Evolutionary conservation across 2,888 invertebrate species (phyloP).

Genomic region (Dastarcus helophoroides): DNA sequence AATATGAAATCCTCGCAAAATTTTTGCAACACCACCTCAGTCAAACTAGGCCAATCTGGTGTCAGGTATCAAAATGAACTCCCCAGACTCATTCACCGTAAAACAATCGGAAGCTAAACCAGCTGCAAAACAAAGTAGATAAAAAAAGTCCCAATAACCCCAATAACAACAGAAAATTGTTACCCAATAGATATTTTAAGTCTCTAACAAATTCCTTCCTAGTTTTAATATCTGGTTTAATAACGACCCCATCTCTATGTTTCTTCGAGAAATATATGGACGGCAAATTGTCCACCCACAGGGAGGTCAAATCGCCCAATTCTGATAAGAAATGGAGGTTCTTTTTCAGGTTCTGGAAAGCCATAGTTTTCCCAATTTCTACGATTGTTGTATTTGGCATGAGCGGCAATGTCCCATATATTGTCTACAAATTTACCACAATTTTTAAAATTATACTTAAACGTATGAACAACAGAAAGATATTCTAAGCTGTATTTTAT

Average conservation of each 20-base stretch:
- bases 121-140: constrained; percentile 23
- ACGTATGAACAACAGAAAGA: too few species aligned
- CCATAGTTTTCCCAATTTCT: constrained; percentile 33
- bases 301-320: constrained; percentile 24
- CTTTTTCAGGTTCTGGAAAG: constrained; percentile 27
- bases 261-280: constrained; percentile 20
- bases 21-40: constrained; percentile 22
- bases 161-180: constrained; percentile 1
- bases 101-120: constrained; percentile 32
- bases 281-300: constrained; percentile 28
- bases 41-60: constrained; percentile 27
- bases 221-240: constrained; percentile 18
- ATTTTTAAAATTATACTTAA: too few species aligned
- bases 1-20: constrained; percentile 28
- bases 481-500: too few species aligned
- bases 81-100: constrained; percentile 20
- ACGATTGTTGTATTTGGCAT: constrained; percentile 19
- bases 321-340: constrained; percentile 32
- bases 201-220: constrained; percentile 25
- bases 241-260: constrained; percentile 17
- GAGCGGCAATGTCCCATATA: constrained; percentile 29
- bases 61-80: constrained; percentile 24
- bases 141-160: not conserved
- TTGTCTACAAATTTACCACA: constrained; percentile 11
- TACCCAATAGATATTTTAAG: constrained; percentile 28